Evolutionary conservation across 2,888 invertebrate genomes (phyloP), one percentile per base, ranked within the genome.

Genomic region (Glyphotaelius pellucidus): DNA sequence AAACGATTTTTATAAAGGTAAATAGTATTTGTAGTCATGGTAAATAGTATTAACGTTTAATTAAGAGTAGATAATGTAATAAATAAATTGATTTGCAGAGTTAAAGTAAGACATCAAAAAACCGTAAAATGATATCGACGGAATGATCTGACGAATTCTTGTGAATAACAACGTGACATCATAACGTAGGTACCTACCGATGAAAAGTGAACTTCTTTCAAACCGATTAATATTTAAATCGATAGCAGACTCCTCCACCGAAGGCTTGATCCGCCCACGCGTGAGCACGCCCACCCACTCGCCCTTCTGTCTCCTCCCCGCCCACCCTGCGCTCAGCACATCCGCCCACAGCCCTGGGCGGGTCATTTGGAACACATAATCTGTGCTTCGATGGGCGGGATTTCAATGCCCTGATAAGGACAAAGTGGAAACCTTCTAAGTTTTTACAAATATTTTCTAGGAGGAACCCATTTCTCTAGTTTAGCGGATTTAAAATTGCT

Each of bases 271-370:
- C 88, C 88, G 88, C 88, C 88, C 88, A 35, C 88, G 90, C 35
- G 25, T 32, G 79, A 79, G 88, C 30, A 31, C 90, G 80, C 84
- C 81, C 85, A 83, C 85, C 30, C 42, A 9, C 85, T 47, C 90
- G 80, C 42, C 90, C 87, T 14, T n/a, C 67, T 19, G 31, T 32
- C 52, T 88, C 87, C 35, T 31, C n/a, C 30, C 83, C 30, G 81
- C 80, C 15, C 91, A 47, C 81, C 19, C 42, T 31, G 35, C 90
- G 52, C 90, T 83, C 86, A 38, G 42, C 79, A 86, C 90, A 52
- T 89, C 88, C 88, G 81, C 81, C 90, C 91, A 93, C 92, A 89
- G 91, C 91, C 67, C 83, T 52, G 47, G 88, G 88, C 88, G 88
- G 67, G 19, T 38, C 88, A 35, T 42, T 67, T n/a, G 32, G 88